phyloP scores from a whole-genome alignment of 2,113 vertebrate genomes.

The Pollachius pollachius region DNA sequence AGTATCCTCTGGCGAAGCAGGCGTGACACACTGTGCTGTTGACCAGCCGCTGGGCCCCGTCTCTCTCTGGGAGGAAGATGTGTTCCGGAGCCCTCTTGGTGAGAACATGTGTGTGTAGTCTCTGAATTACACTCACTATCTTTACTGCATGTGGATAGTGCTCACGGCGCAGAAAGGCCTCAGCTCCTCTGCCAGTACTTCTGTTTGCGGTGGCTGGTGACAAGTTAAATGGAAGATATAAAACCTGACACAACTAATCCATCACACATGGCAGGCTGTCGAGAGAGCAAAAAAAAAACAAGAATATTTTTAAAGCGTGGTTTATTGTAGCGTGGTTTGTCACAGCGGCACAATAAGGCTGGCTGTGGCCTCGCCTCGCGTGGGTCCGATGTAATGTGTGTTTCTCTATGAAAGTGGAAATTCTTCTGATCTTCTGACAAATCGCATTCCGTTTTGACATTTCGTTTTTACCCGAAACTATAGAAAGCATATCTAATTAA shows the following conservation, averaged over 20 bases:
- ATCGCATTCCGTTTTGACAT: neutral
- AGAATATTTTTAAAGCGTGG: constrained; percentile 57
- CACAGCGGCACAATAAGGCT: constrained; percentile 34
- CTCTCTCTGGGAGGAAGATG: too few species aligned
- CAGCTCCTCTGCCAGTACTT: constrained; percentile 48
- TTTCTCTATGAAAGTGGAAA: constrained; percentile 26
- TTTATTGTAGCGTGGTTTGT: constrained; percentile 60
- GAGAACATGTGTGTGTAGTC: constrained; percentile 37
- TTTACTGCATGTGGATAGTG: constrained; percentile 28
- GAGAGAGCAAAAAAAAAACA: constrained; percentile 34
- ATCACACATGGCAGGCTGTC: constrained; percentile 63
- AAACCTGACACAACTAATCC: constrained; percentile 72
- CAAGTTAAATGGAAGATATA: constrained; percentile 75
- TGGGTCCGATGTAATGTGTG: constrained; percentile 33
- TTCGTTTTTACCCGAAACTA: neutral
- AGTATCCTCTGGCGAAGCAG: constrained; percentile 19
- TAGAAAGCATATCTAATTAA: too few species aligned
- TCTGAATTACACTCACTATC: constrained; percentile 40
- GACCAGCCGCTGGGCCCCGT: constrained; percentile 3
- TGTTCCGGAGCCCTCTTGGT: constrained; percentile 8
- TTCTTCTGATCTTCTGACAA: constrained; percentile 5
- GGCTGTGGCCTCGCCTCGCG: constrained; percentile 57
- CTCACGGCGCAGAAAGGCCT: constrained; percentile 37
- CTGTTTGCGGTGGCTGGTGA: constrained; percentile 63
- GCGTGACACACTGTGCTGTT: constrained; percentile 22